These are phyloP conservation scores for Neodiprion virginianus DNA, from an alignment of 1,140 invertebrate genomes.

Conservation along the genomic window DNA sequence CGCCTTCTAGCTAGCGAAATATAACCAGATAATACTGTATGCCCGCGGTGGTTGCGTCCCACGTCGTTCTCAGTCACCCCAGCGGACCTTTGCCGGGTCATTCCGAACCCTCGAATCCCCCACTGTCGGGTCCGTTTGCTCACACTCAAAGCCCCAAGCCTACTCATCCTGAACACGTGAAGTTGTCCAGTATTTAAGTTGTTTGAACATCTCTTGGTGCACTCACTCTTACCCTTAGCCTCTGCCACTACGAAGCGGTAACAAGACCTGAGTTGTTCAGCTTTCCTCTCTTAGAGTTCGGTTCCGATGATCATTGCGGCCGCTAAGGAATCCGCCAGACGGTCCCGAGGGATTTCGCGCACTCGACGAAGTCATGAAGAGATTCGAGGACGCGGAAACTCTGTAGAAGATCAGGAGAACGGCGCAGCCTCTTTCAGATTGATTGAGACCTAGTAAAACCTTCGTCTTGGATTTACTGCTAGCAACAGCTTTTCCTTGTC, in stretches of 20 bases:
- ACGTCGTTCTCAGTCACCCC: background rate
- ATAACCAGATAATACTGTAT: slow-evolving; percentile 8
- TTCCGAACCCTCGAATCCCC: slow-evolving; percentile 25
- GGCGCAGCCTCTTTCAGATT: background rate
- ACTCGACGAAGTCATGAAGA: background rate
- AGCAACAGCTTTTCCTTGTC: background rate
- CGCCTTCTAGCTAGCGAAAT: background rate
- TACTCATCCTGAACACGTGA: background rate
- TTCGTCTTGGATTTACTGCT: background rate
- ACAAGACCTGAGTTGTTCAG: background rate
- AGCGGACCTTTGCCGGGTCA: background rate
- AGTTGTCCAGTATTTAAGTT: slow-evolving; percentile 32
- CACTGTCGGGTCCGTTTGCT: slow-evolving; percentile 23
- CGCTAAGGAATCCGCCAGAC: background rate
- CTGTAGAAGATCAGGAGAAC: background rate
- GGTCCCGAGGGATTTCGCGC: background rate
- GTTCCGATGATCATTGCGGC: slow-evolving; percentile 6
- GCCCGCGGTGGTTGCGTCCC: background rate
- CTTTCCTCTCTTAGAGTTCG: background rate
- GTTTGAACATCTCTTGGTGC: slow-evolving; percentile 25
- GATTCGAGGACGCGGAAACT: background rate
- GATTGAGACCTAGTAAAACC: slow-evolving; percentile 6
- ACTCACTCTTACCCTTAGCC: slow-evolving; percentile 23
- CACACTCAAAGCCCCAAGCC: slow-evolving; percentile 1
- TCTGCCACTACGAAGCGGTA: slow-evolving; percentile 9